A percentile compares a stretch with the other conserved stretches of the same genome.
Evolutionary conservation across 2,113 vertebrate species (phyloP).

Genomic region (Platysteira castanea): DNA sequence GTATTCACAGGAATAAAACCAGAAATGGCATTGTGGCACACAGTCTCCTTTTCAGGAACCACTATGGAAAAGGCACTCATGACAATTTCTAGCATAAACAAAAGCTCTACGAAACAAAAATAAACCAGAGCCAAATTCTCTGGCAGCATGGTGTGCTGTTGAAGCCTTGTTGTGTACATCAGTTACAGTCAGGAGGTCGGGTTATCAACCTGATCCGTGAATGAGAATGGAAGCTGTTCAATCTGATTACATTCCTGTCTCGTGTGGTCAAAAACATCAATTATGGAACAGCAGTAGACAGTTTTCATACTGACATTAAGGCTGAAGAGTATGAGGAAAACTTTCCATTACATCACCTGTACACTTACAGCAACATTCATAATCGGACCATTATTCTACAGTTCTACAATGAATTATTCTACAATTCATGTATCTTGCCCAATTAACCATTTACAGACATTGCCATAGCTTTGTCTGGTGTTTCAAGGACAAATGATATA

Average conservation of each 20-base stretch:
- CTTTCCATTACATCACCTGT: background rate
- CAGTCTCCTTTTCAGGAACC: background rate
- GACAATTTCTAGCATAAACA: background rate
- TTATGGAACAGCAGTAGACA: background rate
- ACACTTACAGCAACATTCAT: rapidly evolving
- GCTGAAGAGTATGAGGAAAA: background rate
- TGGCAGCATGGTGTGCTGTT: background rate
- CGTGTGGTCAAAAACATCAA: background rate
- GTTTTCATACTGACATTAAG: background rate
- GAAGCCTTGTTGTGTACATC: background rate
- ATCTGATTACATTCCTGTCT: background rate
- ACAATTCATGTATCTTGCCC: background rate
- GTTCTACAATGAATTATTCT: background rate
- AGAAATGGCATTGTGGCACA: background rate
- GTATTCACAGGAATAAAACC: background rate
- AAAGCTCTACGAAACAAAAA: background rate
- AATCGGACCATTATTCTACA: background rate
- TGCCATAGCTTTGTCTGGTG: background rate
- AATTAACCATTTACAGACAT: background rate
- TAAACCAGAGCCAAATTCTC: background rate
- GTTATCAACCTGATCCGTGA: background rate
- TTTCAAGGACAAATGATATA: background rate
- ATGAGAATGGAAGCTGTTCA: background rate
- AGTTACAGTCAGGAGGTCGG: background rate
- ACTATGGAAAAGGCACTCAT: background rate